phyloP scores from a whole-genome alignment of 2,113 vertebrate genomes.

The Cyanistes caeruleus region DNA sequence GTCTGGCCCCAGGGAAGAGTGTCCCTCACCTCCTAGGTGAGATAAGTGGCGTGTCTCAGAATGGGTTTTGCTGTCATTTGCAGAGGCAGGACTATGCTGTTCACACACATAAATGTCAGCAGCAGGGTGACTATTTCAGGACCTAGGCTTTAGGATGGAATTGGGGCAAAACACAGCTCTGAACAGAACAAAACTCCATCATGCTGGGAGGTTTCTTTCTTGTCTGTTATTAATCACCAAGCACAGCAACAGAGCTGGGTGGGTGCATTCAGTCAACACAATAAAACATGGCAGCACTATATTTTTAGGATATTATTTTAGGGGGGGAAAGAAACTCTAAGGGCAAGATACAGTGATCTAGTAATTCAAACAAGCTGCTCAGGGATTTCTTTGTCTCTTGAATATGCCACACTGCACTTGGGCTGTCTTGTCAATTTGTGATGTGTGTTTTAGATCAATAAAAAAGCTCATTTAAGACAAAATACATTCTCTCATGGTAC shows the following conservation, averaged over 20 bases:
- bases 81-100: background rate
- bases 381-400: background rate
- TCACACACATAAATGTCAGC: rapidly evolving
- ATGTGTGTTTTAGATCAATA: conserved; percentile 22
- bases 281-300: background rate
- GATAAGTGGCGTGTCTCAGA: background rate
- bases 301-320: background rate
- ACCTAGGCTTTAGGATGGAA: background rate
- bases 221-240: background rate
- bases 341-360: background rate
- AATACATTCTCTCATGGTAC: background rate
- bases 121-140: background rate
- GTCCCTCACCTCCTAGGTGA: background rate
- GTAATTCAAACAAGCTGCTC: background rate
- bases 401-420: background rate
- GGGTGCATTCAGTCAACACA: background rate
- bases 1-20: background rate
- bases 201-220: background rate
- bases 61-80: background rate
- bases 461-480: background rate
- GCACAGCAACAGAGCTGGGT: background rate
- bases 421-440: background rate
- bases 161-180: background rate
- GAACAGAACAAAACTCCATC: background rate
- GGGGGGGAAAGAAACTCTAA: background rate